Base-by-base conservation (phyloP, 1,140 invertebrate genomes). In the Ganaspis sp. region DNA sequence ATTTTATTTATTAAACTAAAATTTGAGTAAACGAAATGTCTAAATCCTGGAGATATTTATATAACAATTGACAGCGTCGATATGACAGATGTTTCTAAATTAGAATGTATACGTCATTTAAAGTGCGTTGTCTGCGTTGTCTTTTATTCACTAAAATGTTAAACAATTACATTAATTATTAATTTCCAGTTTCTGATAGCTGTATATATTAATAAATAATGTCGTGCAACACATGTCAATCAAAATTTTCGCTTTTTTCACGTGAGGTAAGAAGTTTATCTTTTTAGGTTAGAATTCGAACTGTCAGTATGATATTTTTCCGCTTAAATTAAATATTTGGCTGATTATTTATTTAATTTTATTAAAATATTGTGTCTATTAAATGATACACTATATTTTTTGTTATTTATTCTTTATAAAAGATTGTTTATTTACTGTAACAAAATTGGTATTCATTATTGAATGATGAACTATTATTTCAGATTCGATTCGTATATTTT, bases 151-250 rank as follows among this genome's bases (percentile, higher is more conserved):
- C 17, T n/a, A 26, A 23, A 17, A 45, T 37, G 4, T 49, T 5
- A 26, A 26, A 42, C 11, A 19, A 23, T 9, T 23, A 23, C 40
- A 12, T 45, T 9, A 45, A 9, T 45, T 45, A 49, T 0, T 49
- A 19, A 72, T 26, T 15, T 17, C 11, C 37, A 4, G 4, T 26
- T 72, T 23, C 9, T 38, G 49, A 19, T n/a, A 26, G 15, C 1
- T 45, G 70, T 23, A 72, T 49, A 29, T 74, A 49, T 69, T 23
- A 58, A 26, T 26, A 78, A n/a, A 78, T 75, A 42, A 90, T 90
- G 89, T 85, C 88, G 8, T 90, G 89, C 49, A 89, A 81, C 29
- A 83, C 84, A 26, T 90, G 88, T 78, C 87, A 88, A 77, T 53
- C 81, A 9, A 88, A 87, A 78, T 90, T 86, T 81, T 83, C 86